Conservation (phyloP, 2,797 vertebrate species). For the Eurystomus glaucurus region DNA sequence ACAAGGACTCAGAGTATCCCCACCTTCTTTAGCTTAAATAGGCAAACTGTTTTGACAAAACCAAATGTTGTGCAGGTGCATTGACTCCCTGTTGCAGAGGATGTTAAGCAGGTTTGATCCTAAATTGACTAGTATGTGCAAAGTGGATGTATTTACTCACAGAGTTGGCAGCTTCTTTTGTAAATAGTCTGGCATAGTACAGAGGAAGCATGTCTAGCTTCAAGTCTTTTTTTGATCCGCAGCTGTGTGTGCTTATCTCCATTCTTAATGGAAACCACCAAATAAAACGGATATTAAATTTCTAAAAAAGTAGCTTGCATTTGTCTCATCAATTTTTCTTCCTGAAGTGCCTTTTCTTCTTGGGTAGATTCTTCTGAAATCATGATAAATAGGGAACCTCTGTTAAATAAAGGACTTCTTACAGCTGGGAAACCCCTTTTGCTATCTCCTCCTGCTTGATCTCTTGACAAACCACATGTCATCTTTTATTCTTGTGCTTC, state of each 20-base stretch:
- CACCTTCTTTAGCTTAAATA: not conserved
- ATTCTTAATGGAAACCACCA: slow-evolving; percentile 8
- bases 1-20: not conserved
- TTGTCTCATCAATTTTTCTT: not conserved
- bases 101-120: slow-evolving; percentile 47
- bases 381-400: not conserved
- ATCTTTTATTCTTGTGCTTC: not conserved
- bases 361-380: not conserved
- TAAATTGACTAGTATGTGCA: slow-evolving; percentile 38
- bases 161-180: slow-evolving; percentile 1
- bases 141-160: slow-evolving; percentile 46
- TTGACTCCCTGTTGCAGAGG: not conserved
- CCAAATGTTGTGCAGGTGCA: slow-evolving; percentile 44
- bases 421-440: not conserved
- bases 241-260: slow-evolving; percentile 54
- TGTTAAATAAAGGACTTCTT: not conserved
- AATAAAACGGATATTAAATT: not conserved
- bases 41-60: slow-evolving; percentile 36
- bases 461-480: not conserved
- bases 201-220: not conserved
- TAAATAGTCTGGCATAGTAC: slow-evolving; percentile 47
- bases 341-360: not conserved
- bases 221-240: slow-evolving; percentile 15
- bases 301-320: not conserved
- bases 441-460: not conserved